phyloP scores from a whole-genome alignment of 2,888 invertebrate genomes.

The Cantharis nigra region DNA sequence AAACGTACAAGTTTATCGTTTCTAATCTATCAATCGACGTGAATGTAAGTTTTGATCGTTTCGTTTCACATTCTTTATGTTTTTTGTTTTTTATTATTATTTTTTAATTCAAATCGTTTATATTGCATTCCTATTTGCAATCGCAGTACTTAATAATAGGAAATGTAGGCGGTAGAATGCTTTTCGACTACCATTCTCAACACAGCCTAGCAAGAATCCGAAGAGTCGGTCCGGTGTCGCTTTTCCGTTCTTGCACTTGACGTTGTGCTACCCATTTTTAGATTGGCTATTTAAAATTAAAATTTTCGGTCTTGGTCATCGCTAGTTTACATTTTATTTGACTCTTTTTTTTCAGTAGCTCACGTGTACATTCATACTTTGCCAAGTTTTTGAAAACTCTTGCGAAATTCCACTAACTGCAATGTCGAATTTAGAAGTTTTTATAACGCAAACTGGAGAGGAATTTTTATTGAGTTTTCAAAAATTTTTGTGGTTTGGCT shows the following conservation, averaged over 20 bases:
- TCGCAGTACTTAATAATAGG: constrained; percentile 28
- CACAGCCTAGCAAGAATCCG: background rate
- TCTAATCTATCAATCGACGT: background rate
- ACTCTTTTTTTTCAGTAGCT: constrained; percentile 10
- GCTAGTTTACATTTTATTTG: background rate
- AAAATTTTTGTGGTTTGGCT: constrained; percentile 23
- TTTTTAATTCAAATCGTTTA: constrained; percentile 17
- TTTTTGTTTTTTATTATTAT: constrained; percentile 5
- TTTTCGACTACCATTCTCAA: constrained; percentile 6
- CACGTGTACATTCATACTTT: constrained; percentile 16
- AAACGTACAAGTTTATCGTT: background rate
- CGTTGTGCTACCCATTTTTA: background rate
- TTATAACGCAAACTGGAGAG: background rate
- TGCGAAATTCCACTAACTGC: background rate
- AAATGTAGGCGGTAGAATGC: constrained; percentile 20
- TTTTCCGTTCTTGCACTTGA: background rate
- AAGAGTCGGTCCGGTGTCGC: background rate
- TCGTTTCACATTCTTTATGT: background rate
- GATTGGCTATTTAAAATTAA: background rate
- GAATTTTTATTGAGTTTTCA: constrained; percentile 4
- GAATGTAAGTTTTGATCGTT: background rate
- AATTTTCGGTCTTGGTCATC: background rate
- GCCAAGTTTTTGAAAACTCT: constrained; percentile 6
- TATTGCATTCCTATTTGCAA: constrained; percentile 30
- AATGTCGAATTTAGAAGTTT: background rate